Evolutionary conservation across 2,797 vertebrate genomes (phyloP).

Genomic region (Sebastes umbrosus): DNA sequence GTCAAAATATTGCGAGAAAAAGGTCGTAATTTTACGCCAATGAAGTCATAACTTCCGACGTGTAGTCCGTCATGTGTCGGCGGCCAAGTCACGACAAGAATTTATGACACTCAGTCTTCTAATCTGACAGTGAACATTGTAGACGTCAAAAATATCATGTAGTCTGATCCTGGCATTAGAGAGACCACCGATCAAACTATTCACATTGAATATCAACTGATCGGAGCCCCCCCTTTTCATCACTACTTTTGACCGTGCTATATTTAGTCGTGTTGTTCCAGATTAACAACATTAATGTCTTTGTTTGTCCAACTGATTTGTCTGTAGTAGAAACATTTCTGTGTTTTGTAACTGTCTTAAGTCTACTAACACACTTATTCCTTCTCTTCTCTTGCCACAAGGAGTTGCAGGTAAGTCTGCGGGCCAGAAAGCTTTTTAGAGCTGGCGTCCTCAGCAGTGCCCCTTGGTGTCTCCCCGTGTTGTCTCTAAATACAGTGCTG

Average conservation of each 20-base stretch:
- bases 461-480: conserved; percentile 26
- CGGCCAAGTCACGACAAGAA: too few species aligned
- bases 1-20: too few species aligned
- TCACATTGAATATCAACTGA: neutral
- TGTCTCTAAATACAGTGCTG: conserved; percentile 7
- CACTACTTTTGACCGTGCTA: neutral
- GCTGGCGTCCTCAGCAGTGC: neutral
- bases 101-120: too few species aligned
- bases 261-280: neutral
- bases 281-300: neutral
- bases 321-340: conserved; percentile 9
- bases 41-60: too few species aligned
- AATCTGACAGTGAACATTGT: too few species aligned
- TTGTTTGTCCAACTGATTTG: conserved; percentile 9
- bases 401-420: conserved; percentile 99
- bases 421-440: conserved; percentile 33
- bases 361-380: conserved; percentile 92
- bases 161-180: too few species aligned
- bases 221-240: neutral
- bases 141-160: too few species aligned
- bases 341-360: conserved; percentile 63
- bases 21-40: too few species aligned
- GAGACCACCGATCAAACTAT: neutral
- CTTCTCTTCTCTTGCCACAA: conserved; percentile 97
- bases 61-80: too few species aligned